Evolutionary conservation across 37 sponge, comb jelly and placozoan genomes (phyloP), one percentile per base, ranked within the genome.

Genomic region (Theonella swinhoei): DNA sequence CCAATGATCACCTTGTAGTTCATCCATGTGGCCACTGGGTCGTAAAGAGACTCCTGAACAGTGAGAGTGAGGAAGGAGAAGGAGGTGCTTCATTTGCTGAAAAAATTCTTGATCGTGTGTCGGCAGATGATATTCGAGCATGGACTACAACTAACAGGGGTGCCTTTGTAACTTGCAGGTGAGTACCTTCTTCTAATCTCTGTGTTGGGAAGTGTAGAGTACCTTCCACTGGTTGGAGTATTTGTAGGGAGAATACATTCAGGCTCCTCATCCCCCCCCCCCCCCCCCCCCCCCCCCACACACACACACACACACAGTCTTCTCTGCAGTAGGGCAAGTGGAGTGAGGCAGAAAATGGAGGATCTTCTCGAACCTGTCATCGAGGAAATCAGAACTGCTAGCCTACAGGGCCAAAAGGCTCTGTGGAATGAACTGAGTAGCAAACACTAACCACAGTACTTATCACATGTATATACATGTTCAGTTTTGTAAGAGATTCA

Each of bases 101-200:
- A 33, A 26, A 82, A 35, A 43, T 93, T 24, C 33, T 93, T 26
- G 74, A 78, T 0, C 17, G 23, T 31, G 80, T 93, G 0, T n/a
- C 77, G 24, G 26, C 43, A 25, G 68, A 83, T 22, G 62, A 54
- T 26, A 22, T 93, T 35, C 31, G 75, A 22, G 33, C 47, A 23
- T 93, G 94, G 94, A 61, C 77, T 0, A 28, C 42, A n/a, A 79
- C 75, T 8, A 93, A 93, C 74, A 85, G 94, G 35, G 91, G 94
- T 34, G 83, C 91, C 9, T 93, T 90, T 78, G 85, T 90, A 0
- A 43, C 83, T 26, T 61, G 68, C 64, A 88, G 92, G 92, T 91
- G 34, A 37, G 63, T 30, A 43, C 42, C n/a, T n/a, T n/a, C n/a
- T n/a, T n/a, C n/a, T n/a, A n/a, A n/a, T n/a, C n/a, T n/a, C n/a